Percentiles rank a stretch among this genome's conserved stretches.
Evolutionary conservation across 2,113 vertebrate genomes (phyloP).

Genomic region (Odocoileus virginianus): DNA sequence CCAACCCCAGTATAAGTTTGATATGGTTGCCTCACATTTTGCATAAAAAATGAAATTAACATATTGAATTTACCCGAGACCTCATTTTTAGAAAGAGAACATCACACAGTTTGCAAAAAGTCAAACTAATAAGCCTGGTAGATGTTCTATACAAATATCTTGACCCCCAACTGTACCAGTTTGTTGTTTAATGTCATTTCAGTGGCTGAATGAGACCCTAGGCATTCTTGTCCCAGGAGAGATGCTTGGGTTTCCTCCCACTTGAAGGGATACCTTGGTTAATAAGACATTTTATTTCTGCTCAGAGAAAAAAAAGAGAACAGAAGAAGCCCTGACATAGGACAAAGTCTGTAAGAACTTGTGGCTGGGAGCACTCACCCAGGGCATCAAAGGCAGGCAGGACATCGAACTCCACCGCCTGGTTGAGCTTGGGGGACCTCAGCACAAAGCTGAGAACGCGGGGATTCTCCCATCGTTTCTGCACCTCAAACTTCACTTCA

Average conservation of each 20-base stretch:
- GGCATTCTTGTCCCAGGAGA: neutral
- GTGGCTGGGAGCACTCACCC: neutral
- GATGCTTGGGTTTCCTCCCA: neutral
- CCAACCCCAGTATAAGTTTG: neutral
- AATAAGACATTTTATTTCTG: neutral
- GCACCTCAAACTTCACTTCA: neutral
- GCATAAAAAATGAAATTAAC: neutral
- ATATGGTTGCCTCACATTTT: neutral
- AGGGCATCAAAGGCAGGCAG: constrained; percentile 51
- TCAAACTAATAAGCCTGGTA: neutral
- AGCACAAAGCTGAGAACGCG: constrained; percentile 31
- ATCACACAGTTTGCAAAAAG: neutral
- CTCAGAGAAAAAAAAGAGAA: neutral
- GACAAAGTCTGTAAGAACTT: accelerated
- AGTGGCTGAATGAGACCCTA: neutral
- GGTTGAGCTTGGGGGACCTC: accelerated
- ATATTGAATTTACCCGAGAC: neutral
- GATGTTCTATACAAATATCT: neutral
- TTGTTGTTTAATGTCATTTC: neutral
- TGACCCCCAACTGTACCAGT: neutral
- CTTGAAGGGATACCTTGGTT: too few relatives aligned
- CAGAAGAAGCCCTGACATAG: accelerated
- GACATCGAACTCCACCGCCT: constrained; percentile 49
- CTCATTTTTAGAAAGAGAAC: neutral
- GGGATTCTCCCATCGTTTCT: accelerated